These are phyloP conservation scores for Cephalopholis sonnerati DNA, from an alignment of 2,113 vertebrate species.

Conservation along the genomic window DNA sequence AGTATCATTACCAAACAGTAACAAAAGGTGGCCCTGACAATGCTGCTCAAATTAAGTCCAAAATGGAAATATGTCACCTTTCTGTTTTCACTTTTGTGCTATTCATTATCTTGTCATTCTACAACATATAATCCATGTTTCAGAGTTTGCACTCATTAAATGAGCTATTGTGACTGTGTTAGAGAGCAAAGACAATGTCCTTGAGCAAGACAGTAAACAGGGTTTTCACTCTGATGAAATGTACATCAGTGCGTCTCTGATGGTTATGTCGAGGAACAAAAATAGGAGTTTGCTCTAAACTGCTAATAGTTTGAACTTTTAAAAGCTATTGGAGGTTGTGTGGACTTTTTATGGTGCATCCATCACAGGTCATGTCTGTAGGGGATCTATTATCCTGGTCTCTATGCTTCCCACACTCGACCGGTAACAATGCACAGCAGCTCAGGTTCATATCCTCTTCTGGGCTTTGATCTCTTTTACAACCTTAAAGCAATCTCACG, in stretches of 20 bases:
- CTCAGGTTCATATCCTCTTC: constrained; percentile 60
- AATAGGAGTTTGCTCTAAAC: constrained; percentile 4
- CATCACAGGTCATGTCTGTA: constrained; percentile 38
- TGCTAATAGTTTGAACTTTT: constrained; percentile 28
- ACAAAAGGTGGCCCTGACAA: neutral
- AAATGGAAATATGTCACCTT: neutral
- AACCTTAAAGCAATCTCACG: constrained; percentile 68
- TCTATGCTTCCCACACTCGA: constrained; percentile 43
- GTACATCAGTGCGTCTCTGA: neutral
- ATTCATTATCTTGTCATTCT: neutral
- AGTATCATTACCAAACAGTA: neutral
- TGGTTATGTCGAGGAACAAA: constrained; percentile 2
- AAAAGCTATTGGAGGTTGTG: constrained; percentile 17
- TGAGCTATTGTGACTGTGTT: neutral
- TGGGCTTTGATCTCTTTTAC: constrained; percentile 72
- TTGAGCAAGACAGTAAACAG: neutral
- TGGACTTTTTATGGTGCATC: constrained; percentile 35
- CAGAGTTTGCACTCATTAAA: neutral
- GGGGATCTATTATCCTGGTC: constrained; percentile 47
- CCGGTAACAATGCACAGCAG: constrained; percentile 65
- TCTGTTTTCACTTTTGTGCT: too few species aligned
- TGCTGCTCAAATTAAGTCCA: neutral
- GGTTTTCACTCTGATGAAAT: constrained; percentile 8
- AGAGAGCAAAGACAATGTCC: neutral
- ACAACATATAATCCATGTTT: neutral